These are phyloP conservation scores for Atopsyche davidsoni DNA, from an alignment of 1,140 invertebrate species.

Conservation along the genomic window DNA sequence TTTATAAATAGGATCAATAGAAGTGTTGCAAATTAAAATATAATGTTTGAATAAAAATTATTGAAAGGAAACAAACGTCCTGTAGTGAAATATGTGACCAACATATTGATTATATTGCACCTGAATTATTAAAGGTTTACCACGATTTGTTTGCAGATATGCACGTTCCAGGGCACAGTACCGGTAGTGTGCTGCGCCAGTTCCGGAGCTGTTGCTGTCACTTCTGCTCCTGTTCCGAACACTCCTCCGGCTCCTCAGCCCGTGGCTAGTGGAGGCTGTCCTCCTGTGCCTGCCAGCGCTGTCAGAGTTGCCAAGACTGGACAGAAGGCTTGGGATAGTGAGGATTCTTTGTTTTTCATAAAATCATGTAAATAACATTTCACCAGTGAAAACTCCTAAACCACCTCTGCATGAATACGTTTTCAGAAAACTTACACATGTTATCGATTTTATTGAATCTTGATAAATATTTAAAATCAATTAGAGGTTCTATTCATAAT, in stretches of 20 bases:
- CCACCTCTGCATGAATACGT: too few relatives aligned
- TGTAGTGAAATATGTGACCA: too few relatives aligned
- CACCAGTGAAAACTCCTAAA: too few relatives aligned
- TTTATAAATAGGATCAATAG: background rate
- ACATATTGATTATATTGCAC: background rate
- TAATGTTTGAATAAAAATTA: too few relatives aligned
- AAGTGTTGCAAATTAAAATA: background rate
- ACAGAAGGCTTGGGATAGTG: constrained; percentile 19
- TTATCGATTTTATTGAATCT: background rate
- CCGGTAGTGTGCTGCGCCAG: constrained; percentile 7
- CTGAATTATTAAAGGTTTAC: background rate
- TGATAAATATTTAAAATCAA: too few relatives aligned
- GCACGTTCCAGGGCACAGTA: background rate
- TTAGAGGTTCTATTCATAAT: too few relatives aligned
- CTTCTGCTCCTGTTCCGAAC: background rate
- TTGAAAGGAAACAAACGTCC: too few relatives aligned
- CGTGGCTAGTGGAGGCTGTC: background rate
- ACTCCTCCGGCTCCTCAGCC: background rate
- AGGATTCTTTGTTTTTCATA: constrained; percentile 2
- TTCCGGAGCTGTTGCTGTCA: background rate
- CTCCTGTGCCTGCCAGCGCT: background rate
- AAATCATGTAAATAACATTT: background rate
- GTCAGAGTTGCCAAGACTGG: constrained; percentile 10
- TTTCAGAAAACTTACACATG: constrained; percentile 2
- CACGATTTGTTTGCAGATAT: background rate